Conservation (phyloP, 2,797 vertebrate genomes). For the Myiotriccus ornatus region DNA sequence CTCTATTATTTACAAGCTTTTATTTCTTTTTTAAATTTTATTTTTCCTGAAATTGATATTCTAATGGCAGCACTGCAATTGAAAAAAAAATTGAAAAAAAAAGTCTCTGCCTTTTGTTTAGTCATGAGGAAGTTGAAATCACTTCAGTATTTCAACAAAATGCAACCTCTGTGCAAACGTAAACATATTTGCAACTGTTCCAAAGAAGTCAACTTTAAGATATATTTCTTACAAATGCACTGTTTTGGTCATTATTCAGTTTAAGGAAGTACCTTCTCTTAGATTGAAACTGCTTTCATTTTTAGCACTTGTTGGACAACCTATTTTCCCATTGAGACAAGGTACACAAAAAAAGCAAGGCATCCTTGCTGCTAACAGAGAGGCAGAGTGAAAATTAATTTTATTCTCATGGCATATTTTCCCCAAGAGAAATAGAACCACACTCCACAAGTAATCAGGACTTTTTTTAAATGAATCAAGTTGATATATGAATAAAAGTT, state of each 20-base stretch:
- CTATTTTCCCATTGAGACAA: neutral
- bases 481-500: neutral
- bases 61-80: neutral
- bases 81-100: neutral
- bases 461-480: slow-evolving; percentile 5
- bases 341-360: neutral
- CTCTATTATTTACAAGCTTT: neutral
- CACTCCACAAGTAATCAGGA: neutral
- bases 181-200: neutral
- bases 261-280: neutral
- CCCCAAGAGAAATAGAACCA: neutral
- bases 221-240: neutral
- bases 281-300: neutral
- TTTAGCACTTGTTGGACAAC: neutral
- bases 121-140: neutral
- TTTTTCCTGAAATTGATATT: neutral
- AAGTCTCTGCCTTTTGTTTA: neutral
- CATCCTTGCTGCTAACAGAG: neutral
- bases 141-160: neutral
- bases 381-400: neutral
- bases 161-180: neutral
- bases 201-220: neutral
- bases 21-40: neutral
- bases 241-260: neutral
- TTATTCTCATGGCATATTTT: neutral